These are phyloP conservation scores for Pao palembangensis DNA, from an alignment of 2,113 vertebrate species.

Conservation along the genomic window DNA sequence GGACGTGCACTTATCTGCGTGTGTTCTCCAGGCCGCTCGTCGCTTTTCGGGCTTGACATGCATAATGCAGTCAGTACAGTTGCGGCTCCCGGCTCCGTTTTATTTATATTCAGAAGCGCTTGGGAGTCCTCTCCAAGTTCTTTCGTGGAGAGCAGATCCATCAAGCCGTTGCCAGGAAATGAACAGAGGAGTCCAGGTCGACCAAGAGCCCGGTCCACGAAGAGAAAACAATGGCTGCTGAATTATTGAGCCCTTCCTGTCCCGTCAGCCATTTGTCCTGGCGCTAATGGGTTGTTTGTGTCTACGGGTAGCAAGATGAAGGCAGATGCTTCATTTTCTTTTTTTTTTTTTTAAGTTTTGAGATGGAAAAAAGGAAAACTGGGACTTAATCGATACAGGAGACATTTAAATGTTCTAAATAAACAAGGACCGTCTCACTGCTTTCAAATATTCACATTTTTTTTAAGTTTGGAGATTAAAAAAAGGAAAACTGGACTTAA, in stretches of 20 bases:
- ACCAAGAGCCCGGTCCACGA: slow-evolving; percentile 62
- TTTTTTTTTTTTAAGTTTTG: slow-evolving; percentile 5
- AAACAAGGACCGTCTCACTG: no score
- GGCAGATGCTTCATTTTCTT: slow-evolving; percentile 21
- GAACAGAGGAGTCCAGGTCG: slow-evolving; percentile 67
- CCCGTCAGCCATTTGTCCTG: slow-evolving; percentile 64
- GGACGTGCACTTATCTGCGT: slow-evolving; percentile 22
- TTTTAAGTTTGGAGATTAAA: neutral
- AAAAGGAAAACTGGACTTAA: no score
- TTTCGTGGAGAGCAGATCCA: slow-evolving; percentile 57
- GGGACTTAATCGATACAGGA: no score
- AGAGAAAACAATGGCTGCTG: slow-evolving; percentile 74
- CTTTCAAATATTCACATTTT: slow-evolving; percentile 1
- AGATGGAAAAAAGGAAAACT: no score
- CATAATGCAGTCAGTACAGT: slow-evolving; percentile 28
- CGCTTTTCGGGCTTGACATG: slow-evolving; percentile 32
- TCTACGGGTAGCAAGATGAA: slow-evolving; percentile 52
- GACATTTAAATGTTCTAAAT: no score
- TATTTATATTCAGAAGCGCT: slow-evolving; percentile 55
- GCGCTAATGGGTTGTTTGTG: slow-evolving; percentile 67
- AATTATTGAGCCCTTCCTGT: slow-evolving; percentile 76
- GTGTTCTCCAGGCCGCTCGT: slow-evolving; percentile 21
- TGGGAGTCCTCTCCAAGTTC: slow-evolving; percentile 43
- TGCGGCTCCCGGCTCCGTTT: slow-evolving; percentile 38
- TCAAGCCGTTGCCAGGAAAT: slow-evolving; percentile 57